Conservation (phyloP, 2,113 vertebrate genomes). For the Phylloscopus trochilus region DNA sequence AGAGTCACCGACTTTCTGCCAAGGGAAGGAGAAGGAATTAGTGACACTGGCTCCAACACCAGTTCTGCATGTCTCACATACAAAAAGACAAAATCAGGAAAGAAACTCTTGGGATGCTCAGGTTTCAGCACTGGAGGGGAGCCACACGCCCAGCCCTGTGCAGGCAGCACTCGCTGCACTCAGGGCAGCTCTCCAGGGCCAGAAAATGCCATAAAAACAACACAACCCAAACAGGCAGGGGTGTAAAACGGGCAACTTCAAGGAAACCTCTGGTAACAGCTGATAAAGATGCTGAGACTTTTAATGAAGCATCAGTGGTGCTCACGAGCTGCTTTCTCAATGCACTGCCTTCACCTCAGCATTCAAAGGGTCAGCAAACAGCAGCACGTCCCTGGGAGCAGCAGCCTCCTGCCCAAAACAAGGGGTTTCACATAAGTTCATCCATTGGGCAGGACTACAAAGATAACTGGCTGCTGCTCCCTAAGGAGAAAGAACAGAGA, state of each 20-base stretch:
- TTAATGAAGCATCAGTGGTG: neutral
- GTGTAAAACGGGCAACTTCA: neutral
- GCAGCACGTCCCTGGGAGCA: neutral
- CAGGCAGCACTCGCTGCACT: neutral
- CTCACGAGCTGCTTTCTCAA: neutral
- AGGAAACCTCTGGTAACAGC: neutral
- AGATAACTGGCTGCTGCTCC: conserved; percentile 36
- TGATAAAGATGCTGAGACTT: neutral
- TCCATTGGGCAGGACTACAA: neutral
- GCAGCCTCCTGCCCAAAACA: conserved; percentile 23
- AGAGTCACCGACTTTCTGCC: neutral
- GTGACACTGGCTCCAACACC: neutral
- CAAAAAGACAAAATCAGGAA: neutral
- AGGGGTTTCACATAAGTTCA: neutral
- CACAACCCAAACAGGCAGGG: neutral
- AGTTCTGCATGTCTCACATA: neutral
- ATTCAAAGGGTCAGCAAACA: neutral
- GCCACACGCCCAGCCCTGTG: neutral
- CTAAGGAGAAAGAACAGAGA: neutral
- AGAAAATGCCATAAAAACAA: neutral
- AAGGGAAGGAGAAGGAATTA: neutral
- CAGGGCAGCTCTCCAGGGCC: neutral
- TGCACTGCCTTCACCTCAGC: neutral
- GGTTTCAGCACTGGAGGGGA: neutral
- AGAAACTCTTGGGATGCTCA: neutral